These are phyloP conservation scores for Rhadina sibilatrix DNA, from an alignment of 2,113 vertebrate species.

Conservation along the genomic window DNA sequence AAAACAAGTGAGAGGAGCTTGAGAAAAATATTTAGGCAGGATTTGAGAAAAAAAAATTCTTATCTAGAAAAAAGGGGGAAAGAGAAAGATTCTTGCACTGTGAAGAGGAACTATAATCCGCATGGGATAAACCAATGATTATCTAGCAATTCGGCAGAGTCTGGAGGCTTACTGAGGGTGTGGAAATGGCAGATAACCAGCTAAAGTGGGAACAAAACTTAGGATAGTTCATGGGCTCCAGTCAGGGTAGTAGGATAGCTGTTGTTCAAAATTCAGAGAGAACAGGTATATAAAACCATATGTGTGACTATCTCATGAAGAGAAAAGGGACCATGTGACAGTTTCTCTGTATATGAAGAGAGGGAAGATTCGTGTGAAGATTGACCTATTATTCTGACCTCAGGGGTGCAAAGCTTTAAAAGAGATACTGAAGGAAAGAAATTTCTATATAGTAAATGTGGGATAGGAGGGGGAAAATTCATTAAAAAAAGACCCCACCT, in stretches of 20 bases:
- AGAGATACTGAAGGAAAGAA: not conserved
- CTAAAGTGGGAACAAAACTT: not conserved
- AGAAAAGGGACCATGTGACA: not conserved
- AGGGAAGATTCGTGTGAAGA: fast-evolving
- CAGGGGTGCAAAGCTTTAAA: not conserved
- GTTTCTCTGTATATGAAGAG: not conserved
- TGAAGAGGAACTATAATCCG: not conserved
- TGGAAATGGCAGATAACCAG: not conserved
- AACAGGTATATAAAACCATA: not conserved
- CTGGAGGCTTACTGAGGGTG: not conserved
- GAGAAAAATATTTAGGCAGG: not conserved
- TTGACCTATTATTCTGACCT: not conserved
- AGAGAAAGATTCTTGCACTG: not conserved
- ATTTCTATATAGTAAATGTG: not conserved
- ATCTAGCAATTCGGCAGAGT: not conserved
- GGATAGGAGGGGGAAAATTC: not conserved
- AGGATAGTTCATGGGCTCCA: not conserved
- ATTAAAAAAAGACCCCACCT: fast-evolving
- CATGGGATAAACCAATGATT: not conserved
- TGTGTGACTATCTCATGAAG: not conserved
- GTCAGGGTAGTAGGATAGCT: not conserved
- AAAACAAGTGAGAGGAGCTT: not conserved
- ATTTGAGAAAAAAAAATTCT: not conserved
- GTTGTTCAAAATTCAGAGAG: not conserved
- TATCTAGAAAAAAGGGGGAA: not conserved